A percentile compares a stretch with the other conserved stretches of the same genome.
These are phyloP conservation scores for Mallateleia sp. DNA, from an alignment of 2,888 invertebrate species.

Conservation along the genomic window DNA sequence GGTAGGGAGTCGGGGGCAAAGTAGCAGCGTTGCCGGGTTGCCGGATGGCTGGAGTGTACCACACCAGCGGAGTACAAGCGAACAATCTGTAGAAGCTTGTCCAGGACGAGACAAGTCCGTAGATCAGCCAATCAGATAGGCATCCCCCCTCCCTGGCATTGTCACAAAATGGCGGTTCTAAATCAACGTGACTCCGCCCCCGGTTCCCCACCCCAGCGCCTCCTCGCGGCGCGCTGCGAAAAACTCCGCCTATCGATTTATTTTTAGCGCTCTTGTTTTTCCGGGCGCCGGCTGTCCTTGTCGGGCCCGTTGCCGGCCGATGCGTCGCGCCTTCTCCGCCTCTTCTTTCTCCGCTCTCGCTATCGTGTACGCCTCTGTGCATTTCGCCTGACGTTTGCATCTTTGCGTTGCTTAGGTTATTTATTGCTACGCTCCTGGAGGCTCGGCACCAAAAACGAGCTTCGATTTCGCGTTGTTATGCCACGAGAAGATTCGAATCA, in stretches of 20 bases:
- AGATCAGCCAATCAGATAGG: constrained; percentile 90
- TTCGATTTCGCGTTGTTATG: constrained; percentile 68
- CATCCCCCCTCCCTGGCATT: constrained; percentile 88
- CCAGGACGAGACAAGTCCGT: constrained; percentile 89
- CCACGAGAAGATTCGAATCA: constrained; percentile 50
- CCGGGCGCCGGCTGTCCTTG: constrained; percentile 38
- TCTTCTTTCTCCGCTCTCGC: constrained; percentile 38
- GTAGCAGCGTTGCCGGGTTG: constrained; percentile 85
- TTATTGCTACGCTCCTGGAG: constrained; percentile 67
- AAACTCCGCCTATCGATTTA: constrained; percentile 90
- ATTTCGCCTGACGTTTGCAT: constrained; percentile 69
- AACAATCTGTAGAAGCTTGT: constrained; percentile 90
- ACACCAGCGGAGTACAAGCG: constrained; percentile 87
- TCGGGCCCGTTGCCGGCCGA: constrained; percentile 16
- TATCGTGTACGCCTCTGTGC: constrained; percentile 55
- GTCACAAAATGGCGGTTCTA: constrained; percentile 90
- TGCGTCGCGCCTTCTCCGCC: constrained; percentile 45
- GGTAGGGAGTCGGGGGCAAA: constrained; percentile 68
- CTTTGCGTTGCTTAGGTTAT: constrained; percentile 66
- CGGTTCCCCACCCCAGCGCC: constrained; percentile 85
- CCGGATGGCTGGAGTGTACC: constrained; percentile 86
- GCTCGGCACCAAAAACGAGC: constrained; percentile 73
- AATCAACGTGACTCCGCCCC: constrained; percentile 89
- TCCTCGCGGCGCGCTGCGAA: constrained; percentile 87
- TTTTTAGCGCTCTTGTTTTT: constrained; percentile 88